Base-by-base conservation (phyloP, 2,888 invertebrate species). In the Torymus tubicola region DNA sequence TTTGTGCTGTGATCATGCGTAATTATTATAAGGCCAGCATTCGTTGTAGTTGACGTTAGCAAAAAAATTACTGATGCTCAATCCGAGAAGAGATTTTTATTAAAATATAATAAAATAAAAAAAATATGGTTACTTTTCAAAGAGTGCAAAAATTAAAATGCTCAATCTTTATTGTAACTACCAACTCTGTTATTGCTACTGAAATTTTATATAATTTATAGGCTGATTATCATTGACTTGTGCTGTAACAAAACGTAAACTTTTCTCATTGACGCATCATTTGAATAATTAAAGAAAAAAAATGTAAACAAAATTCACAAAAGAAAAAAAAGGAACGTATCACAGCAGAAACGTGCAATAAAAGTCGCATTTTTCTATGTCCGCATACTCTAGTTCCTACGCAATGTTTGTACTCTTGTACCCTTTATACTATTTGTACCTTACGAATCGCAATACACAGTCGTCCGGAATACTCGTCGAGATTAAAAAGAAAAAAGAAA, bases 401-500 rank as follows among this genome's bases (percentile, higher is more conserved):
- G 89, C 89, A 88, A 89, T 90, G 88, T 90, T 90, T 90, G 89
- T 90, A 90, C 89, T 90, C 89, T 89, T 88, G 89, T 90, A 90
- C 87, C 90, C 90, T 90, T 90, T 90, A 87, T 89, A 90, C 90
- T 89, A 88, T 90, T 90, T 90, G 90, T 90, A 90, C 90, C 90
- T 90, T 88, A 79, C 87, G 86, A 90, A 89, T 89, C 88, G 89
- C 89, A 90, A 90, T 90, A 90, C 90, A 90, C 90, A 90, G 88
- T 90, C 89, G 90, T 90, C 90, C 89, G 88, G 88, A 89, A 89
- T 90, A 89, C 88, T 86, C 82, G 85, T 83, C 80, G 72, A 83
- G 75, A 81, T 84, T 68, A 13, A 81, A 79, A 81, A 67, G 55
- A 71, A 42, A n/a, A 61, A 69, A 16, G 63, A 55, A 68, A 65